Conservation (phyloP, 2,888 invertebrate species). For the Sphaerophoria taeniata region DNA sequence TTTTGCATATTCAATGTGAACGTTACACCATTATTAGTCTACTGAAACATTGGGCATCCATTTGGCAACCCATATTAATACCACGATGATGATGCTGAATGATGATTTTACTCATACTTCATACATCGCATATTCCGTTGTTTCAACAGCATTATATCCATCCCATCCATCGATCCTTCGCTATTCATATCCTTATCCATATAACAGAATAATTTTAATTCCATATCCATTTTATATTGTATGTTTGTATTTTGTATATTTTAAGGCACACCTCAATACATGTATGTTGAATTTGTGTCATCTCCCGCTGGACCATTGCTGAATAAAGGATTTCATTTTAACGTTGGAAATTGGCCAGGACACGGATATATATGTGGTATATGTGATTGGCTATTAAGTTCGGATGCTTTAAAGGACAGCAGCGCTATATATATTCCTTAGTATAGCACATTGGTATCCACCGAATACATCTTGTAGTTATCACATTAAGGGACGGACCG, state of each 20-base stretch:
- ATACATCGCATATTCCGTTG: conserved; percentile 53
- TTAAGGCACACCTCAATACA: conserved; percentile 90
- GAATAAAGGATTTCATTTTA: conserved; percentile 97
- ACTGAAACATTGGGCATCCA: conserved; percentile 14
- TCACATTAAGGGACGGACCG: conserved; percentile 92
- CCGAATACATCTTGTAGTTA: conserved; percentile 96
- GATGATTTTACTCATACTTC: conserved; percentile 57
- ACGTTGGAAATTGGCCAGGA: conserved; percentile 97
- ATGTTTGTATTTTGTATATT: conserved; percentile 32
- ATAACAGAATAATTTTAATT: background rate
- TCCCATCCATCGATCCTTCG: background rate
- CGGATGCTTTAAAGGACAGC: conserved; percentile 89
- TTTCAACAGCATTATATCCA: conserved; percentile 18
- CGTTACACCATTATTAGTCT: conserved; percentile 47
- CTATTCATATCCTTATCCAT: background rate
- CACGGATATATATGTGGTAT: conserved; percentile 93
- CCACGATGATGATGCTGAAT: background rate
- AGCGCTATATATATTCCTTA: conserved; percentile 93
- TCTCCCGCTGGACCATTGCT: conserved; percentile 94
- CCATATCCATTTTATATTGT: background rate
- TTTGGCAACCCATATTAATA: conserved; percentile 21
- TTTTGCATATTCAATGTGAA: conserved; percentile 61
- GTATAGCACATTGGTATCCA: conserved; percentile 97
- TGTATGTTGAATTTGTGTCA: conserved; percentile 94
- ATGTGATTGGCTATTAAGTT: conserved; percentile 94